These are phyloP conservation scores for Paradoxurus hermaphroditus DNA, from an alignment of 2,113 vertebrate genomes.

Conservation along the genomic window DNA sequence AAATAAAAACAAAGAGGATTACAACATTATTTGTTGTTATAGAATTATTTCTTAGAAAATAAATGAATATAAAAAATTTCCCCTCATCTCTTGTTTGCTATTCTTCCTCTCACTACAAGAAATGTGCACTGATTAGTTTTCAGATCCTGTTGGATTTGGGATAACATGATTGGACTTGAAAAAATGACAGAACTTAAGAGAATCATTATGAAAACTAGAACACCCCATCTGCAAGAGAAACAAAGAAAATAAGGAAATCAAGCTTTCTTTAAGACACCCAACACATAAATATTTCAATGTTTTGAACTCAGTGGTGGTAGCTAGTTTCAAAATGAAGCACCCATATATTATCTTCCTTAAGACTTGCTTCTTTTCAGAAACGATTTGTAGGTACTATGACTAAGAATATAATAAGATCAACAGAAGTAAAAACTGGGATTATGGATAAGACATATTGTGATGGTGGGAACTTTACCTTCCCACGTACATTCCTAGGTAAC, in stretches of 20 bases:
- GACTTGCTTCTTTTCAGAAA: background rate
- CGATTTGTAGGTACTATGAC: background rate
- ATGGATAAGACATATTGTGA: background rate
- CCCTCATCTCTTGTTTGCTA: background rate
- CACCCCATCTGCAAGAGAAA: background rate
- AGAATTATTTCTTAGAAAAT: background rate
- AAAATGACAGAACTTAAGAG: background rate
- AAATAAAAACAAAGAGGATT: background rate
- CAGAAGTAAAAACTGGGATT: background rate
- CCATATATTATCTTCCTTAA: background rate
- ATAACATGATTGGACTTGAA: background rate
- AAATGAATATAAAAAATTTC: background rate
- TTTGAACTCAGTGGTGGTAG: background rate
- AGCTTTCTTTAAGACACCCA: conserved; percentile 2
- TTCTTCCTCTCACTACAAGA: background rate
- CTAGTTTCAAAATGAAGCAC: conserved; percentile 6
- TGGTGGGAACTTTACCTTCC: conserved; percentile 37
- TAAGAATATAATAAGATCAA: background rate
- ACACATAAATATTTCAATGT: conserved; percentile 13
- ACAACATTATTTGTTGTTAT: background rate
- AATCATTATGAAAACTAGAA: conserved; percentile 27
- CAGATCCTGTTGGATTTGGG: background rate
- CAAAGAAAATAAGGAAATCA: conserved; percentile 38
- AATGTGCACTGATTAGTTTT: background rate
- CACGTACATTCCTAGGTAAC: background rate